Percentiles rank a stretch among this genome's conserved stretches.
Evolutionary conservation across 1,140 invertebrate species (phyloP).

Genomic region (Lasioglossum albipes): DNA sequence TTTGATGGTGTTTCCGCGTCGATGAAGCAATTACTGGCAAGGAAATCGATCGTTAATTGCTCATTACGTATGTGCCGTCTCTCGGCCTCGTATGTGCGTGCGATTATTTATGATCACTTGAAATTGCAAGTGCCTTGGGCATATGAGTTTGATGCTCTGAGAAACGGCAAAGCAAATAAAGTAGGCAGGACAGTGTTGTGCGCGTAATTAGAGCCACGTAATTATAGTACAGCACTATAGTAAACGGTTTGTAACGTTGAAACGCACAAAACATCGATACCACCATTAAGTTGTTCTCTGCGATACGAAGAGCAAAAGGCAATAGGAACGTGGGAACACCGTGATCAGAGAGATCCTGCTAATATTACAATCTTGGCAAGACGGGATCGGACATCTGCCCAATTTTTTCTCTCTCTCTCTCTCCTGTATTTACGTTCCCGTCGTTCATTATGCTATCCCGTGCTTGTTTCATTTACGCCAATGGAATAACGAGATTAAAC

Average conservation of each 20-base stretch:
- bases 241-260: constrained; percentile 41
- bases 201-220: constrained; percentile 51
- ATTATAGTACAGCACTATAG: constrained; percentile 35
- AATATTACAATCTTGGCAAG: constrained; percentile 23
- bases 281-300: constrained; percentile 46
- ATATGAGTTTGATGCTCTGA: constrained; percentile 34
- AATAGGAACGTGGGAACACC: constrained; percentile 40
- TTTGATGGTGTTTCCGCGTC: constrained; percentile 31
- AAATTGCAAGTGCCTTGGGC: constrained; percentile 26
- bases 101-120: constrained; percentile 46
- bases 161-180: constrained; percentile 47
- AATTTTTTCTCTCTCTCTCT: neutral
- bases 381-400: neutral
- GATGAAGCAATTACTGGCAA: constrained; percentile 43
- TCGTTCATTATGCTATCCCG: neutral
- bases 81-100: constrained; percentile 18
- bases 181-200: constrained; percentile 21
- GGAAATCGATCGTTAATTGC: constrained; percentile 54
- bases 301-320: constrained; percentile 32
- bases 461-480: neutral
- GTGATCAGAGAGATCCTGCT: constrained; percentile 25
- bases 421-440: neutral
- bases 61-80: constrained; percentile 46
- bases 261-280: constrained; percentile 50
- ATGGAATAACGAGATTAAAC: neutral